A percentile compares a stretch with the other conserved stretches of the same genome.
Conservation (phyloP, 2,888 invertebrate species). For the Taphrorychus bicolor region DNA sequence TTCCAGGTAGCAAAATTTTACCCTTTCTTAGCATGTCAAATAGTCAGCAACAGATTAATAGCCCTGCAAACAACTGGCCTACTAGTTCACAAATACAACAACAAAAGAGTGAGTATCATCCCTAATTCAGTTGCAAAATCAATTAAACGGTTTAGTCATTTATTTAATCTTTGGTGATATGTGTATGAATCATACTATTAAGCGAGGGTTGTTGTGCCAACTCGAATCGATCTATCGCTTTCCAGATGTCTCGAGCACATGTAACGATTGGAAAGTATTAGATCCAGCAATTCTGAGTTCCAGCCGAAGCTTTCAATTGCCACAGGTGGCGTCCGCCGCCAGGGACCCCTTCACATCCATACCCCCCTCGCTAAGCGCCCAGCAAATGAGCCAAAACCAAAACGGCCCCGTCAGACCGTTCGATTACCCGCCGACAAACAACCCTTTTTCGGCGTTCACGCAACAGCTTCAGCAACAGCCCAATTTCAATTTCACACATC, state of each 20-base stretch:
- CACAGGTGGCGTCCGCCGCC: constrained; percentile 53
- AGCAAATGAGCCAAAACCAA: constrained; percentile 49
- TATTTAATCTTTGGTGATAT: background rate
- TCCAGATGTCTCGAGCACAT: constrained; percentile 64
- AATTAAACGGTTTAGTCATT: background rate
- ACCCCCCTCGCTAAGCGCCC: constrained; percentile 49
- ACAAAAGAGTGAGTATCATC: constrained; percentile 55
- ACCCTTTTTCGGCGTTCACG: constrained; percentile 32
- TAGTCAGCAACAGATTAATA: constrained; percentile 57
- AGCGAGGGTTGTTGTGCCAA: background rate
- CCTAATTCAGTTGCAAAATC: no score
- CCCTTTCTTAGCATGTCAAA: constrained; percentile 62
- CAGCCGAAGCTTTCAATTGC: constrained; percentile 65
- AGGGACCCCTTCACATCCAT: constrained; percentile 50
- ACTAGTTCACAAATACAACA: constrained; percentile 57
- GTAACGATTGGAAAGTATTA: constrained; percentile 87
- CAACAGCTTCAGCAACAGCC: constrained; percentile 35
- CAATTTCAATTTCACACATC: constrained; percentile 46
- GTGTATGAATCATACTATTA: background rate
- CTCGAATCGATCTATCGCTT: background rate
- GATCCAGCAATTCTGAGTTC: constrained; percentile 92
- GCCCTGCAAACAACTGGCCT: constrained; percentile 57
- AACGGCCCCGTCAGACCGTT: constrained; percentile 46
- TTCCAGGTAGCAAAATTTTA: constrained; percentile 65
- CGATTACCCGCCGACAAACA: constrained; percentile 45